Evolutionary conservation across 2,888 invertebrate species (phyloP).

Genomic region (Volucella bombylans): DNA sequence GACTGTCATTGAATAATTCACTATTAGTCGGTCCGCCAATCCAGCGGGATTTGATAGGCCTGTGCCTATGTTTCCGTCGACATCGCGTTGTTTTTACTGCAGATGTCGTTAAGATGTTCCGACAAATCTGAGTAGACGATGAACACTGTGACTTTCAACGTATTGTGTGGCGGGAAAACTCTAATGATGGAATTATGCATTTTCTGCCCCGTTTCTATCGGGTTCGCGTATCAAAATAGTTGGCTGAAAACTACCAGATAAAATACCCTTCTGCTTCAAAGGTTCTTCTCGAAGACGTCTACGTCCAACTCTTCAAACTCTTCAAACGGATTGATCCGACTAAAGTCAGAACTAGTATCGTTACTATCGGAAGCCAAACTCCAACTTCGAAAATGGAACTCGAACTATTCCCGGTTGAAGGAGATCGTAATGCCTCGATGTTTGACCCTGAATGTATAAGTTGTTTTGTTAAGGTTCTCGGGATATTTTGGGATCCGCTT

Average conservation of each 20-base stretch:
- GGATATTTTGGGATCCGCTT: too few relatives aligned
- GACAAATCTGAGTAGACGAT: conserved; percentile 61
- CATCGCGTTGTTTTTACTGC: conserved; percentile 1
- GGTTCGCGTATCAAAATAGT: conserved; percentile 60
- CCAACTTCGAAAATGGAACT: too few relatives aligned
- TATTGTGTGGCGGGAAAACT: conserved; percentile 61
- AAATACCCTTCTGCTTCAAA: too few relatives aligned
- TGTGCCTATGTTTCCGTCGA: not conserved
- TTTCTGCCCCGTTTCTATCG: conserved; percentile 56
- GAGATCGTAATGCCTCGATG: too few relatives aligned
- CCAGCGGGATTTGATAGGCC: too few relatives aligned
- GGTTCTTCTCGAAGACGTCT: not conserved
- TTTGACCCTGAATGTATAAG: too few relatives aligned
- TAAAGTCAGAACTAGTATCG: conserved; percentile 26
- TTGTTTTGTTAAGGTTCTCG: too few relatives aligned
- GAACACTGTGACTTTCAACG: too few relatives aligned
- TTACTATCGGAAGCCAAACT: too few relatives aligned
- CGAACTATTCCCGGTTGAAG: too few relatives aligned
- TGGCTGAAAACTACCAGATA: conserved; percentile 57
- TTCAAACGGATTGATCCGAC: not conserved
- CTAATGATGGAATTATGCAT: conserved; percentile 37
- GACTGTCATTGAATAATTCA: conserved; percentile 12
- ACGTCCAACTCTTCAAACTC: conserved; percentile 24
- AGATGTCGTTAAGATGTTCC: too few relatives aligned
- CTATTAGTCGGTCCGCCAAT: conserved; percentile 7